Percentiles rank a stretch among this genome's conserved stretches.
phyloP scores from a whole-genome alignment of 92 coral and sea anemone genomes.

The Phenganax subtilis region DNA sequence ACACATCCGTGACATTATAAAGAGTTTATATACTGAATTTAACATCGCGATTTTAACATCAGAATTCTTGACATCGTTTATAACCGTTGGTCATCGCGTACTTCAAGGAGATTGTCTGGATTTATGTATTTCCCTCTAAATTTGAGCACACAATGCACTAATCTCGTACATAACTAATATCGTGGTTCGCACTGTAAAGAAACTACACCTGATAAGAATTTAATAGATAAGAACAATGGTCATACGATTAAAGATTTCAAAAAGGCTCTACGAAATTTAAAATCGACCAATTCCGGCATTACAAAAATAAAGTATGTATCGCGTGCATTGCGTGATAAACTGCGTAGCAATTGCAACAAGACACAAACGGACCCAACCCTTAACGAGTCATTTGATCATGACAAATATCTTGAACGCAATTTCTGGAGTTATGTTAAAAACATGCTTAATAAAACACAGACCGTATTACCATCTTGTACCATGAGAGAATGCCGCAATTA shows the following conservation, averaged over 20 bases:
- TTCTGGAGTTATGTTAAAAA: constrained; percentile 24
- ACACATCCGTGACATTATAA: too few relatives aligned
- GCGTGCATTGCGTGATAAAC: constrained; percentile 21
- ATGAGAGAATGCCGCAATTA: constrained; percentile 18
- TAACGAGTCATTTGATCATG: neutral
- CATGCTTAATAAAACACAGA: constrained; percentile 1
- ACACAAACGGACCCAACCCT: neutral
- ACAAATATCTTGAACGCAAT: neutral
- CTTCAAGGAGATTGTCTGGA: too few relatives aligned
- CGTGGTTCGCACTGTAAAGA: constrained; percentile 7
- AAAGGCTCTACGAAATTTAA: neutral
- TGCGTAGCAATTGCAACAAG: neutral
- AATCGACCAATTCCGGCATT: neutral
- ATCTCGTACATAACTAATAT: neutral
- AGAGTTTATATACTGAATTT: too few relatives aligned
- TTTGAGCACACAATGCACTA: too few relatives aligned
- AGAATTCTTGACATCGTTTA: too few relatives aligned
- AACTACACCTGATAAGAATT: neutral
- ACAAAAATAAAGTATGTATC: constrained; percentile 8
- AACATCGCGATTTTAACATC: too few relatives aligned
- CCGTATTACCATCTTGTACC: neutral
- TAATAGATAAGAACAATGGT: constrained; percentile 12
- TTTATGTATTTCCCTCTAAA: too few relatives aligned
- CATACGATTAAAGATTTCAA: constrained; percentile 7
- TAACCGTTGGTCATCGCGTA: too few relatives aligned